Percentiles rank a stretch among this genome's conserved stretches.
Evolutionary conservation across 1,140 invertebrate species (phyloP).

Genomic region (Solenopsis invicta): DNA sequence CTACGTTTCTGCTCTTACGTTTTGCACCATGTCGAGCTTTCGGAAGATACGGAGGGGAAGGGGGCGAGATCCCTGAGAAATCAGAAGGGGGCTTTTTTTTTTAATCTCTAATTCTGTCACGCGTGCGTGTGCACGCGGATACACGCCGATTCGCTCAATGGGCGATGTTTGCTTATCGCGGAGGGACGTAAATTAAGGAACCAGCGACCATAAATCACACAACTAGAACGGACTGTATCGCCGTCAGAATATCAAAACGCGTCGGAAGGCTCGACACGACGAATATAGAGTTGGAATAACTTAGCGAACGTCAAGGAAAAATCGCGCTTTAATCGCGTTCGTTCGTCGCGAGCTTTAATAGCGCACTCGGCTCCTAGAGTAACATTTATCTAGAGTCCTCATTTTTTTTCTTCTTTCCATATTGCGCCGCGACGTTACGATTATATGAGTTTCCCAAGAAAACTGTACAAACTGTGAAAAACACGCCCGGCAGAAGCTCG

Average conservation of each 20-base stretch:
- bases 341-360: conserved; percentile 51
- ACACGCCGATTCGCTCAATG: conserved; percentile 42
- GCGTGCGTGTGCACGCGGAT: conserved; percentile 26
- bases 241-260: conserved; percentile 68
- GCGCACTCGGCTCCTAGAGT: conserved; percentile 33
- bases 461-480: background rate
- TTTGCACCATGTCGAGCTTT: background rate
- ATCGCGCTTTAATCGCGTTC: conserved; percentile 59
- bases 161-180: conserved; percentile 64
- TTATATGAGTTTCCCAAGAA: conserved; percentile 41
- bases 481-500: background rate
- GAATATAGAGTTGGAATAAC: conserved; percentile 53
- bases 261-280: conserved; percentile 46
- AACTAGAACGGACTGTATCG: conserved; percentile 65
- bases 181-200: conserved; percentile 67
- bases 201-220: conserved; percentile 56
- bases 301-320: conserved; percentile 37
- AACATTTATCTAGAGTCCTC: conserved; percentile 50
- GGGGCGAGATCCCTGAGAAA: conserved; percentile 1
- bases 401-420: conserved; percentile 19
- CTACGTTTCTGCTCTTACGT: background rate
- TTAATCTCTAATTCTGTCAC: conserved; percentile 25
- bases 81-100: conserved; percentile 29
- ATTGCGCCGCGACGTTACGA: conserved; percentile 19
- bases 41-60: background rate